phyloP scores from a whole-genome alignment of 2,797 vertebrate species.

The Podarcis lilfordi region DNA sequence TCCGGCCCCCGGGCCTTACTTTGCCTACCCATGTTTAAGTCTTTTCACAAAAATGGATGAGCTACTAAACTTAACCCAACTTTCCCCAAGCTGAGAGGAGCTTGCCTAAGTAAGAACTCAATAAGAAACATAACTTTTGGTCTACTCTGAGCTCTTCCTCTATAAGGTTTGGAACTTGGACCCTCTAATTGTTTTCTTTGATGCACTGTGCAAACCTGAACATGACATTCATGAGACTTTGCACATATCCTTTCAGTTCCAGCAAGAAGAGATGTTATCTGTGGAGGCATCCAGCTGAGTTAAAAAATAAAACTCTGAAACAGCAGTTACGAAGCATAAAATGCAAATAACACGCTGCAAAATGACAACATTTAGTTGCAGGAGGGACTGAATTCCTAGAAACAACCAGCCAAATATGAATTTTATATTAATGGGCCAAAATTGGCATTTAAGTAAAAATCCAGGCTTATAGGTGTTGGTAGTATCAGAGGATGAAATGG shows the following conservation, averaged over 20 bases:
- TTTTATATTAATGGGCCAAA: background rate
- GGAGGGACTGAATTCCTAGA: background rate
- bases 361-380: background rate
- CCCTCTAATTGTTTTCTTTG: background rate
- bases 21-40: background rate
- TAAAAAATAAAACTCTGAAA: background rate
- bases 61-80: conserved; percentile 1
- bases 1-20: too few species aligned
- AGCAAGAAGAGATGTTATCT: background rate
- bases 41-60: conserved; percentile 23
- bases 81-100: accelerated
- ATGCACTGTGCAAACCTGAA: accelerated
- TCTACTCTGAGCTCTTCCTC: background rate
- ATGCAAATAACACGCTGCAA: background rate
- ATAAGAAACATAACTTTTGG: accelerated
- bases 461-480: background rate
- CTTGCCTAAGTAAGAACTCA: background rate
- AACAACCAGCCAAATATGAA: background rate
- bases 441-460: background rate
- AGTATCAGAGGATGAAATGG: background rate
- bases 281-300: background rate
- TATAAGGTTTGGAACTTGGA: background rate
- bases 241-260: background rate
- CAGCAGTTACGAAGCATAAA: conserved; percentile 8
- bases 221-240: background rate